Evolutionary conservation across 2,113 vertebrate species (phyloP).

Genomic region (Synchiropus splendidus): DNA sequence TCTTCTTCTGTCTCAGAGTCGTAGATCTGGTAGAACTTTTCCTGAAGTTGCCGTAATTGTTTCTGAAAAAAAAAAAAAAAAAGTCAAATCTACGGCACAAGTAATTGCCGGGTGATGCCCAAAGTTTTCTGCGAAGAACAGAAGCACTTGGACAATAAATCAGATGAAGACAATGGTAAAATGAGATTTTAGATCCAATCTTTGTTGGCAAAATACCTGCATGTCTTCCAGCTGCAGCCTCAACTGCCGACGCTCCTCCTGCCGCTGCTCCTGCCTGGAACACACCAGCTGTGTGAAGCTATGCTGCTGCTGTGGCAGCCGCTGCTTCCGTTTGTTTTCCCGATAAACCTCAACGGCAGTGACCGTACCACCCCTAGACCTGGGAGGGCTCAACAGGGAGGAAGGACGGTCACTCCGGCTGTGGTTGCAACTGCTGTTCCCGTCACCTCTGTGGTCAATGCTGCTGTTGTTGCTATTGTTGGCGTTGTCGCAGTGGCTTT

Average conservation of each 20-base stretch:
- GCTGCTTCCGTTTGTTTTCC: conserved; percentile 98
- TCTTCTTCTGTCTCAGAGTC: conserved; percentile 97
- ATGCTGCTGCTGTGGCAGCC: conserved; percentile 96
- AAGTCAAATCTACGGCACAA: too few relatives aligned
- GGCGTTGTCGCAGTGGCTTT: conserved; percentile 21
- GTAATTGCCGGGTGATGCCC: too few relatives aligned
- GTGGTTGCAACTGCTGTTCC: conserved; percentile 18
- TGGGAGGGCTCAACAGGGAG: conserved; percentile 66
- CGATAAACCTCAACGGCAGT: conserved; percentile 79
- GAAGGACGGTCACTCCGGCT: conserved; percentile 67
- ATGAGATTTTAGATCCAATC: too few relatives aligned
- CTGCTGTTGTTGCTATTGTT: conserved; percentile 20
- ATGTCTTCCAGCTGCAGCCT: conserved; percentile 98
- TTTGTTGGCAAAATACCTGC: too few relatives aligned
- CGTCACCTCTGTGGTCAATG: conserved; percentile 31
- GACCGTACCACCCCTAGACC: conserved; percentile 25
- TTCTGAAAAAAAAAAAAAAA: conserved; percentile 64
- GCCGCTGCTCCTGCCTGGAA: conserved; percentile 89
- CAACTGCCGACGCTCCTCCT: conserved; percentile 92
- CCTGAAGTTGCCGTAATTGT: conserved; percentile 97
- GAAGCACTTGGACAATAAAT: too few relatives aligned
- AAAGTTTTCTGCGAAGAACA: too few relatives aligned
- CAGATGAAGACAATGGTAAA: too few relatives aligned
- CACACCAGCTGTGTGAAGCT: conserved; percentile 96
- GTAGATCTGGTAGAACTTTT: conserved; percentile 99